Percentiles rank a stretch among this genome's conserved stretches.
phyloP scores from a whole-genome alignment of 2,113 vertebrate genomes.

The Dromas ardeola region DNA sequence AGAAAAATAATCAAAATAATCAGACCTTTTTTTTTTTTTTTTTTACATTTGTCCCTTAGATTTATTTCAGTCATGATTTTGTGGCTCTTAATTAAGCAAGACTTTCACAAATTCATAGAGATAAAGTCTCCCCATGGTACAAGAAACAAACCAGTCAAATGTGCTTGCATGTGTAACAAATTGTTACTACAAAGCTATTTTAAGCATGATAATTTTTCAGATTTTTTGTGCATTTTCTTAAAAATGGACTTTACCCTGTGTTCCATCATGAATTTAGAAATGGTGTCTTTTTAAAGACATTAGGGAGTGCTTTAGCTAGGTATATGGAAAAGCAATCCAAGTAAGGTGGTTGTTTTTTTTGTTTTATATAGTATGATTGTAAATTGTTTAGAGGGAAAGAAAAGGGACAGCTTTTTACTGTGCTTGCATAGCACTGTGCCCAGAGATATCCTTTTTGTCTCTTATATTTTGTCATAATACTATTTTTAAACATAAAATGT shows the following conservation, averaged over 20 bases:
- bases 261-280: neutral
- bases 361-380: neutral
- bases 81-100: neutral
- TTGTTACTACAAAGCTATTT: neutral
- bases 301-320: neutral
- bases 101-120: neutral
- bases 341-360: neutral
- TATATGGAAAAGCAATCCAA: neutral
- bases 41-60: neutral
- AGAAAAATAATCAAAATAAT: neutral
- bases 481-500: slow-evolving; percentile 28
- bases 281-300: neutral
- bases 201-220: neutral
- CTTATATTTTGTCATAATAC: neutral
- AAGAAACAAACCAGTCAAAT: neutral
- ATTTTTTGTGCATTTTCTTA: neutral
- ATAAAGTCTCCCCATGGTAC: neutral
- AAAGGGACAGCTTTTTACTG: neutral
- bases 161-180: neutral
- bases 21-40: neutral
- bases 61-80: neutral
- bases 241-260: neutral
- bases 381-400: neutral
- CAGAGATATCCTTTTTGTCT: neutral
- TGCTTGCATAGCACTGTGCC: neutral